Conservation (phyloP, 2,113 vertebrate genomes). For the Phaethon lepturus region DNA sequence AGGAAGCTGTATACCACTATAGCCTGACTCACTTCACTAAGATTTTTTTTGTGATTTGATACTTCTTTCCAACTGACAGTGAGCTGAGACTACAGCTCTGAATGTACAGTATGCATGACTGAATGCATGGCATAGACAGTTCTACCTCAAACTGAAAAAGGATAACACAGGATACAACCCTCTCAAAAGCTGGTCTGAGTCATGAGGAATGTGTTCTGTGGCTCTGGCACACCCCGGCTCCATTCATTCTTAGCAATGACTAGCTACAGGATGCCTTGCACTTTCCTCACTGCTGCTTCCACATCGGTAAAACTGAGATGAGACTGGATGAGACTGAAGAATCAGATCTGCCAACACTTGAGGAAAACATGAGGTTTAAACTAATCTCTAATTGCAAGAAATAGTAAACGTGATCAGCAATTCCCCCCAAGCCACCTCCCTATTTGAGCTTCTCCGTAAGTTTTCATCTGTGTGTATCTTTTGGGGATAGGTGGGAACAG, state of each 20-base stretch:
- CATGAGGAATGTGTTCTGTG: not conserved
- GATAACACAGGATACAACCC: accelerated
- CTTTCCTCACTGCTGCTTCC: not conserved
- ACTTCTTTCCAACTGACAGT: not conserved
- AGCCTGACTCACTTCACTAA: not conserved
- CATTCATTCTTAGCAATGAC: not conserved
- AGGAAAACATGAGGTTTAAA: not conserved
- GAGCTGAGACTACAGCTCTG: not conserved
- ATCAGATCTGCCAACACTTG: not conserved
- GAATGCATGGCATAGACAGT: not conserved
- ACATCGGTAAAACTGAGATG: not conserved
- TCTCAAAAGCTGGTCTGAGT: not conserved
- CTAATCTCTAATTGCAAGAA: not conserved
- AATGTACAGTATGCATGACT: not conserved
- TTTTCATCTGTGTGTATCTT: not conserved
- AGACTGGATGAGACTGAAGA: not conserved
- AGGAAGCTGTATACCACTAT: not conserved
- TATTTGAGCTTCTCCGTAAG: not conserved
- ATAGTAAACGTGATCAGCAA: not conserved
- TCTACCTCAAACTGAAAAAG: not conserved
- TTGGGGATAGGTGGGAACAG: not conserved
- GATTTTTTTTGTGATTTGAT: not conserved
- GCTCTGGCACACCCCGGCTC: not conserved
- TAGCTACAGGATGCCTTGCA: not conserved
- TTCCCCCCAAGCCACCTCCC: not conserved